Conservation (phyloP, 2,888 invertebrate genomes). For the Brenthis daphne region DNA sequence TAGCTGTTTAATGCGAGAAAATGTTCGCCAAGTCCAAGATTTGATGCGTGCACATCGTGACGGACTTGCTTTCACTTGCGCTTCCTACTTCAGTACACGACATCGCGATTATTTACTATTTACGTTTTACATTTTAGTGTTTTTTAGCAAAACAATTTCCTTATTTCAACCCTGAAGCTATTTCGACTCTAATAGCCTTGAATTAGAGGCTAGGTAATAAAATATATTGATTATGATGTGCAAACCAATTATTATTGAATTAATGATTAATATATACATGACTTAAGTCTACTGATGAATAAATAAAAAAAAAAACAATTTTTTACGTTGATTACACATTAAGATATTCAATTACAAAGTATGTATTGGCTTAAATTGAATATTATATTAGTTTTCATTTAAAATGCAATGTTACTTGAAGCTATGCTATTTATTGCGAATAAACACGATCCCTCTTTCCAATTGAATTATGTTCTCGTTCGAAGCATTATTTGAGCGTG, state of each 20-base stretch:
- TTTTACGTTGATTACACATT: no score
- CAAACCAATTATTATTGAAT: not conserved
- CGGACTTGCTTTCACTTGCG: conserved; percentile 40
- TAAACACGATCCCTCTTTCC: no score
- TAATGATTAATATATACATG: conserved; percentile 6
- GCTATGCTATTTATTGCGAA: no score
- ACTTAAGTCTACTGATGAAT: not conserved
- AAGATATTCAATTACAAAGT: no score
- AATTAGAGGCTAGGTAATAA: conserved; percentile 7
- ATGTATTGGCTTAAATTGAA: no score
- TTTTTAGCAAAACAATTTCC: conserved; percentile 21
- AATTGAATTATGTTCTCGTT: no score
- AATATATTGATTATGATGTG: not conserved
- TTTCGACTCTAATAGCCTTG: conserved; percentile 10
- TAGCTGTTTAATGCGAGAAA: not conserved
- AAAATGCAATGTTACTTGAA: no score
- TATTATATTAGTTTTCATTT: no score
- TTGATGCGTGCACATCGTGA: conserved; percentile 38
- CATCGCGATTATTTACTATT: conserved; percentile 37
- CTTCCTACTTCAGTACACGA: conserved; percentile 43
- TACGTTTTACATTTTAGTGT: conserved; percentile 14
- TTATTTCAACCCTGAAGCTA: conserved; percentile 2
- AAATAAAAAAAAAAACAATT: not conserved
- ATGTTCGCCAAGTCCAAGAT: conserved; percentile 14
- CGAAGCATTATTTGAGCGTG: not conserved